Evolutionary conservation across 1,140 invertebrate genomes (phyloP), one percentile per base, ranked within the genome.

Genomic region (Octopus bimaculoides): DNA sequence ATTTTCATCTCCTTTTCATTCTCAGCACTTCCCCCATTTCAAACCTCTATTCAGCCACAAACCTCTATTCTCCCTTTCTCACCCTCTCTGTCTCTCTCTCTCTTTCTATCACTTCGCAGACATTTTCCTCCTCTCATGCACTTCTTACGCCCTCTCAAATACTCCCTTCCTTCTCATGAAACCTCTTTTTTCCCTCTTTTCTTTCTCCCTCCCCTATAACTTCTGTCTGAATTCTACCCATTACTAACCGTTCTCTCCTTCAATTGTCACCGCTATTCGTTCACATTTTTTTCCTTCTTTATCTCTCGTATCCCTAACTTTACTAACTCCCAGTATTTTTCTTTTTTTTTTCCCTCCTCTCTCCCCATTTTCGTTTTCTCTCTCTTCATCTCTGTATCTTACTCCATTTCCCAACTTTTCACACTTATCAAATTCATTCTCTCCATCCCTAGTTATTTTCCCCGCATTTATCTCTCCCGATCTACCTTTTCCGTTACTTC

Each of bases 71-170:
- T 52, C 41, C 5, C 54, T 52, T 54, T 52, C 69, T 69, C 54
- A 55, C 66, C 41, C 53, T 55, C 55, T 66, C 53, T 69, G 4
- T 69, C 75, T 69, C 53, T 55, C 54, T 69, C 66, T 69, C 53
- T 69, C 54, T 69, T 56, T 69, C 53, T 79, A 54, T 79, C 71
- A 0, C 54, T 61, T 53, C 52, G 9, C 20, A 17, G 17, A 41
- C 20, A 17, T 53, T 79, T 52, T 79, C 78, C 54, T 66, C 53
- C 20, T 77, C 71, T 79, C 78, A 26, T 56, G 52, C 75, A 54
- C 71, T 79, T 52, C 77, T 17, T 77, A 20, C 69, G 20, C 53
- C 52, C 77, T 54, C 41, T 7, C 52, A 5, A 3, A 10, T n/a
- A 14, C 74, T 26, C 26, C 6, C n/a, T 77, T 71, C n/a, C 71